Base-by-base conservation (phyloP, 2,113 vertebrate genomes). In the Esox niger region DNA sequence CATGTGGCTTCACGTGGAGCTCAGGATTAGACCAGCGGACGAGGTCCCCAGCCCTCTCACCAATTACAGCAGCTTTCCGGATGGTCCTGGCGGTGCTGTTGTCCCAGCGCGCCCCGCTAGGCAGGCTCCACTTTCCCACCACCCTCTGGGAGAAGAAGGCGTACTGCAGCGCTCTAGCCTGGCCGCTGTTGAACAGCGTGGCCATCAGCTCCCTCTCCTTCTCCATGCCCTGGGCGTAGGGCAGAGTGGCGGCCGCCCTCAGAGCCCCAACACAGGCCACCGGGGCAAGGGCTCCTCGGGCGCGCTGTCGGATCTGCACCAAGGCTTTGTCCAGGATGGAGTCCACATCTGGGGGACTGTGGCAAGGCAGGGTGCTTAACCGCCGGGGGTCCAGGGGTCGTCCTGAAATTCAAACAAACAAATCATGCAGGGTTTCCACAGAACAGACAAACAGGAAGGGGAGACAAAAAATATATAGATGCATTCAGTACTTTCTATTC, bases 141-240 rank as follows among this genome's bases (percentile, higher is more conserved):
- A 60, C 79, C 79, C 91, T 93, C 84, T 98, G 93, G 0, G 94
- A 89, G 0, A 98, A 92, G 88, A 98, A 98, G 1, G 79, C 87
- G 62, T 98, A 95, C 78, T 95, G 95, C 81, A 94, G 80, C 20
- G 95, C 95, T 0, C 0, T 89, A 1, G 95, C 92, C 87, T 98
- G 95, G 3, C 88, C 92, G 0, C 95, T 95, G 1, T 1, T 58
- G 60, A 79, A 79, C 29, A 98, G 93, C n/a, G 88, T 56, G 0
- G 0, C 15, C 66, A 94, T 91, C 38, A 98, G 85, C 63, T 93
- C 88, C 17, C 0, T 49, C 71, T 98, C 97, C 43, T 82, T 85
- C 78, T 71, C 57, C 67, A 93, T 82, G 0, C 94, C 95, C 23
- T 84, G 79, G 7, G 68, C 13, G 1, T 93, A 98, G 17, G 95